These are phyloP conservation scores for Athalia circularis DNA, from an alignment of 2,888 invertebrate genomes.

Conservation along the genomic window DNA sequence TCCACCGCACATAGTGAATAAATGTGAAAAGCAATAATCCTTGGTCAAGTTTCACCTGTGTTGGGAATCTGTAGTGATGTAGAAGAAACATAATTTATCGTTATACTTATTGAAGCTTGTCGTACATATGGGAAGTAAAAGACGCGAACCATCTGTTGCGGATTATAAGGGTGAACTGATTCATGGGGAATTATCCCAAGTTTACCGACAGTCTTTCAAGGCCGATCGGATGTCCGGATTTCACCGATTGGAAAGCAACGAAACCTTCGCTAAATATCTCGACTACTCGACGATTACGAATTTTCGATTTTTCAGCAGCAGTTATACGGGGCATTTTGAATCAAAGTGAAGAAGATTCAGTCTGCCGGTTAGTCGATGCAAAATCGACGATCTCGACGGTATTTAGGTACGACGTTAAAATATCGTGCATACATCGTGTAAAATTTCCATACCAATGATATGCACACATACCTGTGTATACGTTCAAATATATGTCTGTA, in stretches of 20 bases:
- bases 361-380: too few species aligned
- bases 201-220: slow-evolving; percentile 16
- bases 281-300: background rate
- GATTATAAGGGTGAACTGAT: slow-evolving; percentile 33
- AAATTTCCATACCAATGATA: background rate
- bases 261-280: too few species aligned
- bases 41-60: too few species aligned
- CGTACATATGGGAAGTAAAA: slow-evolving; percentile 11
- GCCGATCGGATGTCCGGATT: background rate
- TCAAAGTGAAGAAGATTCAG: too few species aligned
- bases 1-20: background rate
- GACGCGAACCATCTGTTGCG: slow-evolving; percentile 31
- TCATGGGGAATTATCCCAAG: slow-evolving; percentile 10
- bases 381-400: too few species aligned
- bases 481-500: background rate
- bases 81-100: too few species aligned
- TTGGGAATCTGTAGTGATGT: too few species aligned
- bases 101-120: too few species aligned
- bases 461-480: background rate
- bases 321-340: too few species aligned
- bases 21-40: too few species aligned
- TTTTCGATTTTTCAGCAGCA: slow-evolving; percentile 4
- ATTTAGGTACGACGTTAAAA: background rate
- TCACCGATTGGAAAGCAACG: background rate
- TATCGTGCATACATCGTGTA: too few species aligned